These are phyloP conservation scores for Celastrina argiolus DNA, from an alignment of 2,888 invertebrate genomes.

Conservation along the genomic window DNA sequence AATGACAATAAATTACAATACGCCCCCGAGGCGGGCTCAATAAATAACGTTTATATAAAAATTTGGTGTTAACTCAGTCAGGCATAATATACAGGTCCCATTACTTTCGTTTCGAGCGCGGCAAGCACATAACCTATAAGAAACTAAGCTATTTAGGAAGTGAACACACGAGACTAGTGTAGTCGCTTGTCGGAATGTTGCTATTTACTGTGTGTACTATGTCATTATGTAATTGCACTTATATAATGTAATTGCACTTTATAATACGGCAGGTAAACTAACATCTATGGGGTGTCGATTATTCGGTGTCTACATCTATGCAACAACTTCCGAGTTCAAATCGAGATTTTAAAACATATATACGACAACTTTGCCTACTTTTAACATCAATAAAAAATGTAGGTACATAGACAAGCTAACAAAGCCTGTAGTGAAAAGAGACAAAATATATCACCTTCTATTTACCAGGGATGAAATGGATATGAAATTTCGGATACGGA, in stretches of 20 bases:
- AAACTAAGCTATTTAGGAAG: slow-evolving; percentile 45
- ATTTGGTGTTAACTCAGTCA: slow-evolving; percentile 70
- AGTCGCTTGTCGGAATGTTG: slow-evolving; percentile 49
- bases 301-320: slow-evolving; percentile 4
- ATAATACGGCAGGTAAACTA: slow-evolving; percentile 13
- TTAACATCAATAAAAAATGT: background rate
- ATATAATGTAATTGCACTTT: slow-evolving; percentile 26
- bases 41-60: slow-evolving; percentile 52
- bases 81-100: slow-evolving; percentile 62
- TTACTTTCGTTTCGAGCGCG: slow-evolving; percentile 44
- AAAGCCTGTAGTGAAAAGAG: background rate
- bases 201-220: slow-evolving; percentile 25
- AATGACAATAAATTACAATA: slow-evolving; percentile 33
- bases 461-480: too few relatives aligned
- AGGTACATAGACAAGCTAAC: background rate
- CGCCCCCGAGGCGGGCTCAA: slow-evolving; percentile 36
- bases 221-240: slow-evolving; percentile 39
- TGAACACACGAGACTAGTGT: slow-evolving; percentile 60
- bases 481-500: too few relatives aligned
- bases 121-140: slow-evolving; percentile 39
- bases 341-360: background rate
- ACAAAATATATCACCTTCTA: background rate
- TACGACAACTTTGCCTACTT: background rate
- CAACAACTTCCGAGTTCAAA: background rate
- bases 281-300: slow-evolving; percentile 8